These are phyloP conservation scores for Mionectes olivaceus DNA, from an alignment of 2,797 vertebrate genomes.

Conservation along the genomic window DNA sequence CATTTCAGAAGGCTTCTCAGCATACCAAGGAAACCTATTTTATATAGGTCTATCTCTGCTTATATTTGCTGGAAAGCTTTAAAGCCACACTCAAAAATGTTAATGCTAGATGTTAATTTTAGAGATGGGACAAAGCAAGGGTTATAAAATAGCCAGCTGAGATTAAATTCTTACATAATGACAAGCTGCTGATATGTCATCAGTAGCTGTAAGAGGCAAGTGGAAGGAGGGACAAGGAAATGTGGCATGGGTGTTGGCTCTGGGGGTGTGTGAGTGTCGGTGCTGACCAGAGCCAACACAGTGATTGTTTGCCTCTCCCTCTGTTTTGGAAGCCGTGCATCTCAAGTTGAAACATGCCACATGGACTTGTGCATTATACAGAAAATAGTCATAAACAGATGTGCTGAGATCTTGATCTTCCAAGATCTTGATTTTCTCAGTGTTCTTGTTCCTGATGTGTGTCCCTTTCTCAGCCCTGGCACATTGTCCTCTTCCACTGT, in stretches of 20 bases:
- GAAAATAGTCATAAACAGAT: constrained; percentile 14
- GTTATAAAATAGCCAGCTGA: constrained; percentile 82
- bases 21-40: constrained; percentile 72
- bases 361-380: neutral
- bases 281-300: constrained; percentile 20
- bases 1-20: constrained; percentile 64
- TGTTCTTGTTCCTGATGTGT: neutral
- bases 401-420: neutral
- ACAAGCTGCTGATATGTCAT: constrained; percentile 66
- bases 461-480: neutral
- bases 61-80: constrained; percentile 69
- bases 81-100: constrained; percentile 82
- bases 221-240: constrained; percentile 44
- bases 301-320: constrained; percentile 9
- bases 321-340: neutral
- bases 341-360: neutral
- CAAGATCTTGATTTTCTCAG: neutral
- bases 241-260: constrained; percentile 34
- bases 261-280: constrained; percentile 15
- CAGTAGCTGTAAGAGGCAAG: constrained; percentile 64
- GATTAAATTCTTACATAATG: constrained; percentile 77
- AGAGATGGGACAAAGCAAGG: constrained; percentile 85
- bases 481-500: accelerated
- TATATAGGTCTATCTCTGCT: constrained; percentile 66
- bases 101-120: constrained; percentile 90